phyloP scores from a whole-genome alignment of 2,888 invertebrate species.

The Scaptomyza flava region DNA sequence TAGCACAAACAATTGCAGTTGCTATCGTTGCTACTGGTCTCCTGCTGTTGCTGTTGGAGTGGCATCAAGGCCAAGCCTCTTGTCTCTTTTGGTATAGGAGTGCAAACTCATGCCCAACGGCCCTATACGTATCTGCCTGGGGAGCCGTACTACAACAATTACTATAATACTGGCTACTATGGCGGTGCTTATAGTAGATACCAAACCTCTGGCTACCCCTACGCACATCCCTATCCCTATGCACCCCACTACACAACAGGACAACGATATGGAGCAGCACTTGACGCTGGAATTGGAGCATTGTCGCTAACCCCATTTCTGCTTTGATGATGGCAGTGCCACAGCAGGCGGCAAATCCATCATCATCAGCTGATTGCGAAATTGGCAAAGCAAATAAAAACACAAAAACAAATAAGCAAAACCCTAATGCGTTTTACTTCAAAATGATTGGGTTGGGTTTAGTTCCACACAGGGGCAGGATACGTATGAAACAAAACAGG shows the following conservation, averaged over 20 bases:
- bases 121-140: slow-evolving; percentile 29
- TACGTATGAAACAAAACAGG: not conserved
- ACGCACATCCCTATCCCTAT: slow-evolving; percentile 9
- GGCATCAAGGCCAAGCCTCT: slow-evolving; percentile 56
- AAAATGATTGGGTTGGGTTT: slow-evolving; percentile 7
- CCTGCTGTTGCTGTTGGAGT: slow-evolving; percentile 26
- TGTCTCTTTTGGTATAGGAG: slow-evolving; percentile 57
- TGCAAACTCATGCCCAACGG: slow-evolving; percentile 29
- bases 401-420: slow-evolving; percentile 21
- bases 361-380: slow-evolving; percentile 23
- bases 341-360: slow-evolving; percentile 38
- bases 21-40: slow-evolving; percentile 23
- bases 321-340: slow-evolving; percentile 39
- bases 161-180: slow-evolving; percentile 15
- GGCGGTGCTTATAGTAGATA: slow-evolving; percentile 31
- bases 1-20: slow-evolving; percentile 40
- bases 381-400: slow-evolving; percentile 40
- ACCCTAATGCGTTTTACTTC: slow-evolving; percentile 26
- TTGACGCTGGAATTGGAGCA: slow-evolving; percentile 61
- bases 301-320: slow-evolving; percentile 59
- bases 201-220: slow-evolving; percentile 22
- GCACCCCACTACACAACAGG: slow-evolving; percentile 24
- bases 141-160: slow-evolving; percentile 48
- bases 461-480: slow-evolving; percentile 14
- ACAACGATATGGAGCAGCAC: slow-evolving; percentile 53